A percentile compares a stretch with the other conserved stretches of the same genome.
These are phyloP conservation scores for Colaptes auratus DNA, from an alignment of 2,113 vertebrate species.

Conservation along the genomic window DNA sequence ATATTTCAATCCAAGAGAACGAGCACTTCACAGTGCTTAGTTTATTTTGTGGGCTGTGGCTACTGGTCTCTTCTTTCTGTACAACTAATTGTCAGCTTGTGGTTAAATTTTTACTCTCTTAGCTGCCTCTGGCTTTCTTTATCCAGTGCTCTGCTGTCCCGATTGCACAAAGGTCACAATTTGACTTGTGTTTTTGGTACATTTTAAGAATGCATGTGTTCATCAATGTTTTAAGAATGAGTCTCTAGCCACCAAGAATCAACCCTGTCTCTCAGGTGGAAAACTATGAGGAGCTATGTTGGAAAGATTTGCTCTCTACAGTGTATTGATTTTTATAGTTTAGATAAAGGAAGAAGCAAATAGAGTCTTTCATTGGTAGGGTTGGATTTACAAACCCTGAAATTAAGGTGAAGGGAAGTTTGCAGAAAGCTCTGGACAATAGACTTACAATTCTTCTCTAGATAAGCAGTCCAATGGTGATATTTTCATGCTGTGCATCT, in stretches of 20 bases:
- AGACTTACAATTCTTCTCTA: not conserved
- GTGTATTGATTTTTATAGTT: not conserved
- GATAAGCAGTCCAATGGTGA: not conserved
- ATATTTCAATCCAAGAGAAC: not conserved
- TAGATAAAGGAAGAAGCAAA: not conserved
- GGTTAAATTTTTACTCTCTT: not conserved
- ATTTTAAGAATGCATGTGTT: not conserved
- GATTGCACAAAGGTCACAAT: not conserved
- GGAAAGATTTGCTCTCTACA: not conserved
- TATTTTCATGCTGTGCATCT: not conserved
- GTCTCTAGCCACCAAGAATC: not conserved
- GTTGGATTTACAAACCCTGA: not conserved
- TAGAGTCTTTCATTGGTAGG: not conserved
- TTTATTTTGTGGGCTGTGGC: not conserved
- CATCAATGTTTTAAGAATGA: not conserved
- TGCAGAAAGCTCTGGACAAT: not conserved
- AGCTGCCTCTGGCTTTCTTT: not conserved
- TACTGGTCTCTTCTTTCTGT: not conserved
- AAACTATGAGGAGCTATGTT: not conserved
- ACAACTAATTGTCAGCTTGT: not conserved
- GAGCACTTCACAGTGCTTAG: not conserved
- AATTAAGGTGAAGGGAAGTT: not conserved
- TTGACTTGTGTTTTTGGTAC: not conserved
- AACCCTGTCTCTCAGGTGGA: not conserved
- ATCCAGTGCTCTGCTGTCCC: not conserved